Evolutionary conservation across 1,140 invertebrate genomes (phyloP).

Genomic region (Drosophila kanapiae): DNA sequence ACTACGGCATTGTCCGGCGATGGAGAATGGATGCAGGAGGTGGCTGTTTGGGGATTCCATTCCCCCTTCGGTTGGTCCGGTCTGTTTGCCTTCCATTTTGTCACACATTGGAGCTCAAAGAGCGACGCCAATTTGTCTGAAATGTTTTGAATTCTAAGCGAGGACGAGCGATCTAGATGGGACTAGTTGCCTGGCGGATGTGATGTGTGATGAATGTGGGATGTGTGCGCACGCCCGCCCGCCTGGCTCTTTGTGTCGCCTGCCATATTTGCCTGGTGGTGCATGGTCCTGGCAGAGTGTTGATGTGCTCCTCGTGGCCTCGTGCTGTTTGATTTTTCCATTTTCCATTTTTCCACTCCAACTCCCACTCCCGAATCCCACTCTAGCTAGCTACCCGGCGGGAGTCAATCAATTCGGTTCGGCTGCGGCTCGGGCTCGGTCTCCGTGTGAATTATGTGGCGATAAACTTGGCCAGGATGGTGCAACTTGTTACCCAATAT

Average conservation of each 20-base stretch:
- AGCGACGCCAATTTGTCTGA: slow-evolving; percentile 83
- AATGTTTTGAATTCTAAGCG: slow-evolving; percentile 82
- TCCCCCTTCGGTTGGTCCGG: background rate
- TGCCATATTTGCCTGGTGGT: slow-evolving; percentile 55
- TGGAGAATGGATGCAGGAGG: background rate
- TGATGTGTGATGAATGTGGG: slow-evolving; percentile 53
- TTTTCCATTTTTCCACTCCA: slow-evolving; percentile 56
- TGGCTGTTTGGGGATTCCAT: background rate
- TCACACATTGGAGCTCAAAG: slow-evolving; percentile 75
- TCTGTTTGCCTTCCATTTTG: slow-evolving; percentile 79
- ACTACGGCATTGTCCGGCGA: slow-evolving; percentile 58
- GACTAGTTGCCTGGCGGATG: slow-evolving; percentile 23
- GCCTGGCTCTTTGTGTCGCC: slow-evolving; percentile 51
- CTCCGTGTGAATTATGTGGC: slow-evolving; percentile 75
- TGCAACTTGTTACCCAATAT: slow-evolving; percentile 78
- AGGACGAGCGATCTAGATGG: slow-evolving; percentile 35
- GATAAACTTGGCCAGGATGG: slow-evolving; percentile 76
- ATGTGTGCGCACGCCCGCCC: slow-evolving; percentile 8
- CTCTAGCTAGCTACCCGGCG: slow-evolving; percentile 4
- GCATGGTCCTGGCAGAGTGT: slow-evolving; percentile 51
- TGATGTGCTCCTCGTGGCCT: slow-evolving; percentile 10
- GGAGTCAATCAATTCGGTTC: slow-evolving; percentile 71
- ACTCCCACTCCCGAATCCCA: slow-evolving; percentile 22
- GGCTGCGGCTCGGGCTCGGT: slow-evolving; percentile 25
- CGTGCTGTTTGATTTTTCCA: slow-evolving; percentile 61